Base-by-base conservation (phyloP, 1,140 invertebrate genomes). In the Phortica variegata region DNA sequence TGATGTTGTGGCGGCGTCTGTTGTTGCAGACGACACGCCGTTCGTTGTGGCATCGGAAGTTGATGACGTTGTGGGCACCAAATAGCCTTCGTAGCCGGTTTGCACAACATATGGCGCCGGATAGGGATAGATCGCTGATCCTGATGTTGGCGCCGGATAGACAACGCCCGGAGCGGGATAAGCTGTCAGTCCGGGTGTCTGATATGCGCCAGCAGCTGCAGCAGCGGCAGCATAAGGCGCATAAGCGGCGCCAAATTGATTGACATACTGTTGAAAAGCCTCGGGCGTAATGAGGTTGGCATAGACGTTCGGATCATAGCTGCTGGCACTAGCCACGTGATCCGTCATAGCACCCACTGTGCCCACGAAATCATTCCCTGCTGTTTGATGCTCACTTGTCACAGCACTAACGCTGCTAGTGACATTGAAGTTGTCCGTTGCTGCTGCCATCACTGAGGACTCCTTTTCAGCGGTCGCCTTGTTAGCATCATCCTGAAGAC, bases 31-130 rank as follows among this genome's bases (percentile, higher is more conserved):
- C 1, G 45, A 13, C 5, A 12, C 23, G 10, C 16, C 39, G 10
- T 52, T 60, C 3, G 54, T 18, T 7, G 42, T 39, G 7, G 23
- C 51, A 18, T 42, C 42, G 2, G 34, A 10, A 43, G 56, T 48
- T 4, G 61, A 15, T 3, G 51, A 70, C 32, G 56, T 48, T 4
- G 61, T 16, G 3, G 51, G 71, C 32, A 78, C 52, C 18, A 77
- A 43, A 26, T 66, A 75, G 13, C 72, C 76, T 44, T 78, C 73
- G 48, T 78, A 80, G 13, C 77, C 76, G 2, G 72, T 63, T 44
- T 77, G 74, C 19, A 78, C 58, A 6, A 63, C 58, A 51, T 61
- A 73, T 48, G 47, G 71, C 42, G 0, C 36, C 1, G 52, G 38
- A 38, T 38, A 38, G 3, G 13, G 47, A 50, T 52, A 52, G 13